These are phyloP conservation scores for Cotesia vestalis DNA, from an alignment of 1,140 invertebrate species.

Conservation along the genomic window DNA sequence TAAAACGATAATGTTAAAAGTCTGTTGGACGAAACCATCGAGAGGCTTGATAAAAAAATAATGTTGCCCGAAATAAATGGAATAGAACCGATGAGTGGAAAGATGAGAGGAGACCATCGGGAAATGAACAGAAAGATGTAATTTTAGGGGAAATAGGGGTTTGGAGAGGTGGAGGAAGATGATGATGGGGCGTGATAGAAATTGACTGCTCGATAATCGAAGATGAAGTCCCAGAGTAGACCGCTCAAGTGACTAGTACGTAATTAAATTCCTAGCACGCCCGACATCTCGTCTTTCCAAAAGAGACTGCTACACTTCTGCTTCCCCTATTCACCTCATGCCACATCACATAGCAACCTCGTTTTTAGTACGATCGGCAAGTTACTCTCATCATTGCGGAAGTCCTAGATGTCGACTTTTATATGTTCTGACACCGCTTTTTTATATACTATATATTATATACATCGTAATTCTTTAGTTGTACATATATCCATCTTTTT, in stretches of 20 bases:
- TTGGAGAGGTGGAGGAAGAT: slow-evolving; percentile 28
- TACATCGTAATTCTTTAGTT: not conserved
- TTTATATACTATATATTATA: not conserved
- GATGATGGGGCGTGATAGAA: slow-evolving; percentile 32
- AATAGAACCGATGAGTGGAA: not conserved
- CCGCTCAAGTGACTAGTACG: slow-evolving; percentile 32
- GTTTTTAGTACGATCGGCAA: slow-evolving; percentile 7
- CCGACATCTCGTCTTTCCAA: slow-evolving; percentile 36
- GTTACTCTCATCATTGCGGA: slow-evolving; percentile 24
- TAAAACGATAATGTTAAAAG: too few species aligned
- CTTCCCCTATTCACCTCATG: not conserved
- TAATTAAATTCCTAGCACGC: slow-evolving; percentile 43
- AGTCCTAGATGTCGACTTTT: not conserved
- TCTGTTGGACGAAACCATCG: slow-evolving; percentile 11
- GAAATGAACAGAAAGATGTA: slow-evolving; percentile 10
- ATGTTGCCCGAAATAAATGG: slow-evolving; percentile 11
- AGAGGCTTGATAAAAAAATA: not conserved
- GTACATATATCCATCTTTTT: not conserved
- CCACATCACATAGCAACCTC: not conserved
- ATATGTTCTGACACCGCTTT: not conserved
- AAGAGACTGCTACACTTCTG: slow-evolving; percentile 18
- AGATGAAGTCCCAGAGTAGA: slow-evolving; percentile 35
- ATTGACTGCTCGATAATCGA: slow-evolving; percentile 40
- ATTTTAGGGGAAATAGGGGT: too few species aligned
- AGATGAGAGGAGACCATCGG: slow-evolving; percentile 2